phyloP scores from a whole-genome alignment of 2,888 invertebrate genomes.

The Falcaria lacertinaria region DNA sequence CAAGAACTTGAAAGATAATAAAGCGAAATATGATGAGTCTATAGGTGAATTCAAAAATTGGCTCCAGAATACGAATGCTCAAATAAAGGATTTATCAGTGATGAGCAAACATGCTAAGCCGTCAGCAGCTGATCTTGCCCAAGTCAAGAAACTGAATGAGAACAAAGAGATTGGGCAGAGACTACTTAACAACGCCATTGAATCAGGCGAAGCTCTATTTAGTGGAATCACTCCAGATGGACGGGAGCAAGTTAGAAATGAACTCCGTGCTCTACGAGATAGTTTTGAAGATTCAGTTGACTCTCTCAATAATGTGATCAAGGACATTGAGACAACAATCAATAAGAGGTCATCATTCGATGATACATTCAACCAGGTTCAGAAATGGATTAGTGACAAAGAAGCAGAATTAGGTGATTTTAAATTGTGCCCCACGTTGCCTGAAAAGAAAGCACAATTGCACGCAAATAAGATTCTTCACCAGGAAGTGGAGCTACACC shows the following conservation, averaged over 20 bases:
- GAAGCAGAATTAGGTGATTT: constrained; percentile 85
- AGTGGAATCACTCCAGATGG: constrained; percentile 92
- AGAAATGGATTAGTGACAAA: constrained; percentile 91
- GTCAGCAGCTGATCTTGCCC: constrained; percentile 86
- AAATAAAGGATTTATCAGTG: constrained; percentile 85
- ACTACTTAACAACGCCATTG: constrained; percentile 88
- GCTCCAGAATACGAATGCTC: constrained; percentile 86
- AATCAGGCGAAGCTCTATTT: constrained; percentile 93
- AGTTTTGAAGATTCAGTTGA: constrained; percentile 92
- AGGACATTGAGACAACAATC: constrained; percentile 92
- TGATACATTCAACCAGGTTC: constrained; percentile 93
- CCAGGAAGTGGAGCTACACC: constrained; percentile 93
- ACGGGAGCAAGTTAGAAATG: constrained; percentile 90
- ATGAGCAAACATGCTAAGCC: constrained; percentile 88
- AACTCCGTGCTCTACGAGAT: constrained; percentile 88
- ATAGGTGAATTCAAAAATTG: constrained; percentile 87
- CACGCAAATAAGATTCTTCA: constrained; percentile 88
- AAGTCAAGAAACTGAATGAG: constrained; percentile 85
- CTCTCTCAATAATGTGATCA: constrained; percentile 90
- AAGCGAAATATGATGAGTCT: constrained; percentile 83
- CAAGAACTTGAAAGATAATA: constrained; percentile 84
- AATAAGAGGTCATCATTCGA: constrained; percentile 96
- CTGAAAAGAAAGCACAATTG: constrained; percentile 92
- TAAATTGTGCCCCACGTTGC: constrained; percentile 87
- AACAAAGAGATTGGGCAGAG: constrained; percentile 89